Conservation (phyloP, 1,140 invertebrate species). For the Apocrypta bakeri region DNA sequence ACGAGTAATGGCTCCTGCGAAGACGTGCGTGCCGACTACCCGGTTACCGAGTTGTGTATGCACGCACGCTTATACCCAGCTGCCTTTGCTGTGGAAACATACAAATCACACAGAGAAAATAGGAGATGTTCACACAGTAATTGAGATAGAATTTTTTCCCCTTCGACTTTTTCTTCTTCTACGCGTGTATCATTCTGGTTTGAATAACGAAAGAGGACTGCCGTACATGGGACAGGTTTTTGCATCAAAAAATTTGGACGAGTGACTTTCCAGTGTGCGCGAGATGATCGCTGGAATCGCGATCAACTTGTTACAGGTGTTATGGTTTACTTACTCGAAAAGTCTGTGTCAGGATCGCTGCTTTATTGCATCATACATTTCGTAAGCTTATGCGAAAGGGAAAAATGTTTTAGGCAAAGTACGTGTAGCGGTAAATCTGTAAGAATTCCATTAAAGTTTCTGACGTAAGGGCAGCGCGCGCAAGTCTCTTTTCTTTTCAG, state of each 20-base stretch:
- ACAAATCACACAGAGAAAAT: too few relatives aligned
- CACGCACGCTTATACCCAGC: neutral
- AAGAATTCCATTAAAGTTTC: slow-evolving; percentile 40
- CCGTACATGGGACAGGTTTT: neutral
- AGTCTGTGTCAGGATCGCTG: neutral
- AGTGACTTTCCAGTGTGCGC: neutral
- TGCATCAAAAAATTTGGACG: slow-evolving; percentile 10
- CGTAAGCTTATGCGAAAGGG: neutral
- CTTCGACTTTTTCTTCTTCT: neutral
- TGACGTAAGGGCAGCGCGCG: neutral
- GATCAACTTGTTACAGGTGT: slow-evolving; percentile 26
- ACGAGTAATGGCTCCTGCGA: slow-evolving; percentile 1
- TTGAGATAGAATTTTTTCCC: slow-evolving; percentile 5
- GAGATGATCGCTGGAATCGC: neutral
- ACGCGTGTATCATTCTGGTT: neutral
- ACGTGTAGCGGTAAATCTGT: slow-evolving; percentile 28
- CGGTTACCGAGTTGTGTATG: neutral
- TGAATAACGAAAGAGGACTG: neutral
- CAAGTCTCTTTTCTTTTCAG: neutral
- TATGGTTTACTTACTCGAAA: slow-evolving; percentile 8
- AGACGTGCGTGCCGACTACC: neutral
- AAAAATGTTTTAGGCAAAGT: slow-evolving; percentile 27
- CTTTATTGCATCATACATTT: slow-evolving; percentile 24
- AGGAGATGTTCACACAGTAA: neutral
- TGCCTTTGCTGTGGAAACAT: neutral